phyloP scores from a whole-genome alignment of 1,140 invertebrate species.

The Penaeus vannamei region DNA sequence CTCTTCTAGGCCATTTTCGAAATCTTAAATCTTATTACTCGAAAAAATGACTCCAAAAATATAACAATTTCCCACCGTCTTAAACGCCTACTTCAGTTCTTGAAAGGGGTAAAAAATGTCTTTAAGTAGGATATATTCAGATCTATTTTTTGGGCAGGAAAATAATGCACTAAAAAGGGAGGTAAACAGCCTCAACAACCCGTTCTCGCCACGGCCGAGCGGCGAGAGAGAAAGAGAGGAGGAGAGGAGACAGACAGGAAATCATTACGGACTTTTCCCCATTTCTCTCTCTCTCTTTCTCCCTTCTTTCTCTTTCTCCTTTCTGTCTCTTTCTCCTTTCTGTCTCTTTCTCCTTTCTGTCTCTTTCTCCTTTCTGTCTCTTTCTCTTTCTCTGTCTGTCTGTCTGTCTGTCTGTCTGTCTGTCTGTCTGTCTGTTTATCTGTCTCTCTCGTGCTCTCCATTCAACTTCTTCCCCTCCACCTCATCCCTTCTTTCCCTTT shows the following conservation, averaged over 20 bases:
- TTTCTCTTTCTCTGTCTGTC: background rate
- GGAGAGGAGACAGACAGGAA: background rate
- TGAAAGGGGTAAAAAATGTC: too few relatives aligned
- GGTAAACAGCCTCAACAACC: background rate
- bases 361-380: background rate
- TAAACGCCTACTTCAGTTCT: too few relatives aligned
- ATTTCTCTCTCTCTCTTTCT: background rate
- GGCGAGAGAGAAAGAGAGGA: background rate
- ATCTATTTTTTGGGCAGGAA: too few relatives aligned
- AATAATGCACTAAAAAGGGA: background rate
- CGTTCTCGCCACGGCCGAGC: background rate
- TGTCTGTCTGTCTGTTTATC: background rate
- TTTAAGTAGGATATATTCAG: too few relatives aligned
- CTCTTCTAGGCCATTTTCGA: too few relatives aligned
- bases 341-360: background rate
- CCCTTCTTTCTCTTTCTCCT: background rate
- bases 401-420: background rate
- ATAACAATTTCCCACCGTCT: too few relatives aligned
- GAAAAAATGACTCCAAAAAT: too few relatives aligned
- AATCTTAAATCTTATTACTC: too few relatives aligned
- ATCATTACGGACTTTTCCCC: background rate
- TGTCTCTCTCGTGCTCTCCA: background rate
- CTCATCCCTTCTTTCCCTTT: background rate
- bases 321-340: background rate
- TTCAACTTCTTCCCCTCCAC: background rate